Evolutionary conservation across 2,888 invertebrate species (phyloP).

Genomic region (Limnephilus marmoratus): DNA sequence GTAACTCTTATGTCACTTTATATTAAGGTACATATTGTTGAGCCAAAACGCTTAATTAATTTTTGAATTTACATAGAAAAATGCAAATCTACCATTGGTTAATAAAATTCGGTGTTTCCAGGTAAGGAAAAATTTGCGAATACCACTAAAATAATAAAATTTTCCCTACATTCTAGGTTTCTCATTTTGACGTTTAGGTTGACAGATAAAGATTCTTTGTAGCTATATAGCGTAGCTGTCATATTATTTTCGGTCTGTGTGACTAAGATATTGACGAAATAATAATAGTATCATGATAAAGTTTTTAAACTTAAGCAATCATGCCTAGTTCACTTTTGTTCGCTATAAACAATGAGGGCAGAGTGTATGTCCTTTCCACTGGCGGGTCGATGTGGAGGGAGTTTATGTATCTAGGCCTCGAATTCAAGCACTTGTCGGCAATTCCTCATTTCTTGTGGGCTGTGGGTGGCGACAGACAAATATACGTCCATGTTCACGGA

Average conservation of each 20-base stretch:
- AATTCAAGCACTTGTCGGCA: conserved; percentile 92
- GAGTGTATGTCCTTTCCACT: conserved; percentile 90
- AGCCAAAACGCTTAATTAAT: background rate
- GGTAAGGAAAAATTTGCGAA: background rate
- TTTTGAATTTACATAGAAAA: background rate
- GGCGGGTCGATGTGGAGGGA: conserved; percentile 91
- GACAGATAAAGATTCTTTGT: background rate
- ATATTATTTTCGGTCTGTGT: background rate
- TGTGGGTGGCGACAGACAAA: conserved; percentile 94
- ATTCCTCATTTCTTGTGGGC: conserved; percentile 94
- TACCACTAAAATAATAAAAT: background rate
- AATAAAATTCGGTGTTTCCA: background rate
- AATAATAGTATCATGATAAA: background rate
- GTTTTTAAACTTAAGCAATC: conserved; percentile 69
- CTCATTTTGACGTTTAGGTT: background rate
- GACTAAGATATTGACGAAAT: conserved; percentile 14
- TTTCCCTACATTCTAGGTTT: background rate
- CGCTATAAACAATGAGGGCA: conserved; percentile 91
- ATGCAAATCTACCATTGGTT: background rate
- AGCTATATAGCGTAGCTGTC: conserved; percentile 3
- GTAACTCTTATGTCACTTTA: background rate
- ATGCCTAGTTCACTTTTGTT: conserved; percentile 88
- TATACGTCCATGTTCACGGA: conserved; percentile 93
- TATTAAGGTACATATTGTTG: background rate
- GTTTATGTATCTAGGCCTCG: conserved; percentile 89